Conservation (phyloP, 2,797 vertebrate genomes). For the Takifugu ocellatus region DNA sequence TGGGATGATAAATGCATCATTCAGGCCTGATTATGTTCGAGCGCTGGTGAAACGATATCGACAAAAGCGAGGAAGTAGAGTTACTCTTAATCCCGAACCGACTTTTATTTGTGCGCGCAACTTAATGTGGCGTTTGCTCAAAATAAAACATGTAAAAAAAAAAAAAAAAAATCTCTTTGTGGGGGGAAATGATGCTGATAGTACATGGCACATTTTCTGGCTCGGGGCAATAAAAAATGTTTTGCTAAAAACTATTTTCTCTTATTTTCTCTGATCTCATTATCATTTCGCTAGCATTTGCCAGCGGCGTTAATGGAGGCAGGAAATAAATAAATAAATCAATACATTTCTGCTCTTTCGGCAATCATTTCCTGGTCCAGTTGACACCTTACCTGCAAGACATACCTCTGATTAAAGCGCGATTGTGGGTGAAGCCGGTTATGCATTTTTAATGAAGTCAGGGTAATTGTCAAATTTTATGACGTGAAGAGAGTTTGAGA, state of each 20-base stretch:
- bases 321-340: conserved; percentile 13
- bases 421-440: conserved; percentile 81
- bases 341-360: conserved; percentile 77
- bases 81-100: too few species aligned
- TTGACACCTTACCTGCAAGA: conserved; percentile 80
- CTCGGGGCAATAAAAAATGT: neutral
- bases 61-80: too few species aligned
- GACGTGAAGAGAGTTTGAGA: conserved; percentile 86
- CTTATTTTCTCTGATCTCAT: conserved; percentile 30
- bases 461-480: conserved; percentile 93
- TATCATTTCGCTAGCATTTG: conserved; percentile 39
- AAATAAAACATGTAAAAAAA: neutral
- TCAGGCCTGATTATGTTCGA: too few species aligned
- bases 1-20: too few species aligned
- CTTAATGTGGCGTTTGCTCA: conserved; percentile 3
- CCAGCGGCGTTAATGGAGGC: conserved; percentile 62
- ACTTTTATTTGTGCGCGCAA: neutral
- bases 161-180: neutral
- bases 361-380: conserved; percentile 76
- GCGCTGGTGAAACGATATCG: too few species aligned
- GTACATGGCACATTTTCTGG: neutral
- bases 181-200: conserved; percentile 6
- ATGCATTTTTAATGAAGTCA: conserved; percentile 95
- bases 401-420: conserved; percentile 83
- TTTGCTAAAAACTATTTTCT: conserved; percentile 35